These are phyloP conservation scores for Nyctereutes procyonoides DNA, from an alignment of 2,113 vertebrate species.

Conservation along the genomic window DNA sequence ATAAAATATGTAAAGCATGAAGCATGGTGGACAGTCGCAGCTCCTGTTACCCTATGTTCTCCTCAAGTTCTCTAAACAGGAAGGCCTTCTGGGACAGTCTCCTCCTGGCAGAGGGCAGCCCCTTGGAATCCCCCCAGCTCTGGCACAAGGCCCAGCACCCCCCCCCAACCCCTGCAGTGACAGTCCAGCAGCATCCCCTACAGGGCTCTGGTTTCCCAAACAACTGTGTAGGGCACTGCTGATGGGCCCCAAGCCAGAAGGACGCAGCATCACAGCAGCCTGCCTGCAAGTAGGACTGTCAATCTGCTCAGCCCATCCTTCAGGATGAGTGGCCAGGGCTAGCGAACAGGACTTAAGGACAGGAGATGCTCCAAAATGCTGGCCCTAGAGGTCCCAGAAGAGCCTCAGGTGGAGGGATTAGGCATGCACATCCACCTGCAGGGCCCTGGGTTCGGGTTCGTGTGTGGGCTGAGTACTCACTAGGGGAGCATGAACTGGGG, in stretches of 20 bases:
- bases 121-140: background rate
- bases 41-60: background rate
- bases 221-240: no score
- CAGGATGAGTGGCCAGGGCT: background rate
- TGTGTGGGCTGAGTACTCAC: background rate
- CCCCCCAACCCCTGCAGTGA: no score
- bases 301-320: background rate
- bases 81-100: background rate
- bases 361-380: background rate
- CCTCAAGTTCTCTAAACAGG: background rate
- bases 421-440: background rate
- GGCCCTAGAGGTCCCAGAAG: no score
- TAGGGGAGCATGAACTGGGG: background rate
- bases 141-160: background rate
- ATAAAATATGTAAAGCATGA: background rate
- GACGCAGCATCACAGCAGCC: background rate
- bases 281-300: background rate
- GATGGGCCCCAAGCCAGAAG: background rate
- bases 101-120: background rate
- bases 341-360: background rate
- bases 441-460: background rate
- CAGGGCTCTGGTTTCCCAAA: background rate
- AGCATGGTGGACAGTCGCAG: background rate
- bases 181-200: background rate
- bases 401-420: rapidly evolving